phyloP scores from a whole-genome alignment of 2,797 vertebrate species.

The Mionectes olivaceus region DNA sequence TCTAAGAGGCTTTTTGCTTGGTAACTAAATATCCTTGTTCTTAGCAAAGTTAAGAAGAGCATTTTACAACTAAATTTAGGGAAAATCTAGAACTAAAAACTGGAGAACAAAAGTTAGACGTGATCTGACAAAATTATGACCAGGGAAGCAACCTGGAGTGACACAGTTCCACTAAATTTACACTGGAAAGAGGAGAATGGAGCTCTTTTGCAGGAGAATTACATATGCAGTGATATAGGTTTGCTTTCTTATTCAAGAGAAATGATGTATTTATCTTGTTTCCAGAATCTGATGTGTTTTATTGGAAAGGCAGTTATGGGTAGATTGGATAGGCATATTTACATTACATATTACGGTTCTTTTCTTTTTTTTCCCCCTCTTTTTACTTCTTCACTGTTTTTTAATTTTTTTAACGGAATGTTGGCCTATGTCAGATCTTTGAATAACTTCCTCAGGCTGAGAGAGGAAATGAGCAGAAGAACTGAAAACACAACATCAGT shows the following conservation, averaged over 20 bases:
- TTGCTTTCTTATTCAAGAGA: background rate
- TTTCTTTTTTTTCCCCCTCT: rapidly evolving
- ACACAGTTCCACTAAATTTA: background rate
- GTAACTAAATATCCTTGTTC: background rate
- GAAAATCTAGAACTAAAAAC: background rate
- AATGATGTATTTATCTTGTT: background rate
- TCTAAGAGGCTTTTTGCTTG: background rate
- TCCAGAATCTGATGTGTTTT: background rate
- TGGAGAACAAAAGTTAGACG: background rate
- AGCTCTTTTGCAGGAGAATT: background rate
- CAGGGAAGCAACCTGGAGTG: background rate
- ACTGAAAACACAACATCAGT: background rate
- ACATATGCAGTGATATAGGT: background rate
- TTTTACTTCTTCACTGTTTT: rapidly evolving
- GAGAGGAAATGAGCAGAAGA: background rate
- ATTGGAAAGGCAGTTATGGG: background rate
- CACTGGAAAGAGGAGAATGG: background rate
- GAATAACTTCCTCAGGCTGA: background rate
- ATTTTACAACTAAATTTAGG: background rate
- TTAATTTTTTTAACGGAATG: background rate
- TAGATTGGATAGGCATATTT: background rate
- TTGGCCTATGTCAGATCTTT: background rate
- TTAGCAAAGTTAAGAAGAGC: background rate
- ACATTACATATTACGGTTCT: background rate
- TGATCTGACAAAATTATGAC: background rate